Percentiles rank a stretch among this genome's conserved stretches.
Evolutionary conservation across 2,113 vertebrate species (phyloP).

Genomic region (Oophaga pumilio): DNA sequence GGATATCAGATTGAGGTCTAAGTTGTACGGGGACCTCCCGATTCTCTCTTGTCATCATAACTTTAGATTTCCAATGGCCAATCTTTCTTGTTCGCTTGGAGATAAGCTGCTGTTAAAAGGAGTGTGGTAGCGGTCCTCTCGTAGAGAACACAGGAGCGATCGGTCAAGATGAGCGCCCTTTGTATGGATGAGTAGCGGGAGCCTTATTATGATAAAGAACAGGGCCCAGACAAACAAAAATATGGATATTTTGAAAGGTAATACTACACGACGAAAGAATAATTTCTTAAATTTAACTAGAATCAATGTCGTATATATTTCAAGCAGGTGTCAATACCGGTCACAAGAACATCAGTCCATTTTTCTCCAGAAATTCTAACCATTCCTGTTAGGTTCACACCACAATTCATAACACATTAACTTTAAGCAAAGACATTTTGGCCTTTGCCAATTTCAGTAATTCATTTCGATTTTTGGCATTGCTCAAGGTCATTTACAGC

Average conservation of each 20-base stretch:
- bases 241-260: neutral
- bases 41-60: too few relatives aligned
- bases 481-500: slow-evolving; percentile 58
- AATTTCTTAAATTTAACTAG: neutral
- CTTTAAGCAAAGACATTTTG: slow-evolving; percentile 45
- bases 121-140: too few relatives aligned
- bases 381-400: slow-evolving; percentile 9
- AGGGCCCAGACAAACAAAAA: too few relatives aligned
- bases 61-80: too few relatives aligned
- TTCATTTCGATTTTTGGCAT: slow-evolving; percentile 59
- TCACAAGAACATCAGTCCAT: neutral
- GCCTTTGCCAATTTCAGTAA: slow-evolving; percentile 60
- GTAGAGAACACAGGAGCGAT: too few relatives aligned
- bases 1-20: too few relatives aligned
- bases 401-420: slow-evolving; percentile 44
- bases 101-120: too few relatives aligned
- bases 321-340: neutral
- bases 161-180: too few relatives aligned
- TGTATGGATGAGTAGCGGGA: too few relatives aligned
- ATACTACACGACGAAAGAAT: neutral
- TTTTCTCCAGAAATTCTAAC: neutral
- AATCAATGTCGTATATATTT: neutral
- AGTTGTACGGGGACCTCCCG: too few relatives aligned
- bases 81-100: too few relatives aligned
- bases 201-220: too few relatives aligned